These are phyloP conservation scores for Drosophila acutilabella DNA, from an alignment of 2,888 invertebrate species.

Conservation along the genomic window DNA sequence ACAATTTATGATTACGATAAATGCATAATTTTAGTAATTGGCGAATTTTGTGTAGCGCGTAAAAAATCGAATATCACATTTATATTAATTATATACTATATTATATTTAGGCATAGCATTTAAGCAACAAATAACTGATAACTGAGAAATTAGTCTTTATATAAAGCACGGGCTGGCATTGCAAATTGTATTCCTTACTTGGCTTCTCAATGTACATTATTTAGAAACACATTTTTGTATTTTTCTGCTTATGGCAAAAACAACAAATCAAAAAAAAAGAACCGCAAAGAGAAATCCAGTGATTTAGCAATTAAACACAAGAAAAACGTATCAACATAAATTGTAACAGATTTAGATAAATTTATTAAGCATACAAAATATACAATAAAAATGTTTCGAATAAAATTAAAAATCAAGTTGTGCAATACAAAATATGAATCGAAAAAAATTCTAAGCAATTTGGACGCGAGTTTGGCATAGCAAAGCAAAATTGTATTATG, in stretches of 20 bases:
- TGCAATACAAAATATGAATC: conserved; percentile 52
- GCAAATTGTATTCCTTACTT: conserved; percentile 44
- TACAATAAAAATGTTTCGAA: conserved; percentile 44
- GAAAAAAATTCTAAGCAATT: conserved; percentile 30
- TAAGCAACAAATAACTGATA: conserved; percentile 54
- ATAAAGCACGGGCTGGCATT: conserved; percentile 61
- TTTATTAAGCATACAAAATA: conserved; percentile 41
- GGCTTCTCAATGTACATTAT: conserved; percentile 68
- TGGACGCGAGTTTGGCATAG: conserved; percentile 49
- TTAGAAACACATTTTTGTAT: conserved; percentile 68
- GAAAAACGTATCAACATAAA: conserved; percentile 66
- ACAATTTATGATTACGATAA: conserved; percentile 50
- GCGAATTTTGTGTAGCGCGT: conserved; percentile 77
- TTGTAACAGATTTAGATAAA: conserved; percentile 36
- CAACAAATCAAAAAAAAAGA: conserved; percentile 15
- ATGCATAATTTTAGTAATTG: conserved; percentile 77
- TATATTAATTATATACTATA: conserved; percentile 67
- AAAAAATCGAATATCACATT: conserved; percentile 75
- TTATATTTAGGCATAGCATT: conserved; percentile 62
- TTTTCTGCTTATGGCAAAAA: conserved; percentile 50
- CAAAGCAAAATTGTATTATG: conserved; percentile 28
- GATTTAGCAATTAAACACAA: conserved; percentile 66
- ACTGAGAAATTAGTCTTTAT: conserved; percentile 51
- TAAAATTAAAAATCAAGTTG: conserved; percentile 24
- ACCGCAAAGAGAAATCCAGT: conserved; percentile 63